Base-by-base conservation (phyloP, 2,888 invertebrate species). In the Himalopsyche anomala region DNA sequence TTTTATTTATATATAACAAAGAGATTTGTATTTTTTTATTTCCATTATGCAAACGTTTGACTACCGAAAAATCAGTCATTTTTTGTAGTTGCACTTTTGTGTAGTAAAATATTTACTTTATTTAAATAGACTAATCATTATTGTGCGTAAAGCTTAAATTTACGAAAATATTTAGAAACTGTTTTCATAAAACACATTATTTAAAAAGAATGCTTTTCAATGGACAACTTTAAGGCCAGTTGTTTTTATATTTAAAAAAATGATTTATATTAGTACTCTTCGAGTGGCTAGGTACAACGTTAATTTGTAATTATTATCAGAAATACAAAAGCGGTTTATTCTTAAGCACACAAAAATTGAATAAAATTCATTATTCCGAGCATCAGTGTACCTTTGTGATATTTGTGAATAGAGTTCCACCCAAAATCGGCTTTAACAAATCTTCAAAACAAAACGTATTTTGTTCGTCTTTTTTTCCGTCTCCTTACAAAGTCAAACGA, bases 361-460 rank as follows among this genome's bases (percentile, higher is more conserved):
- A 74, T 36, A 12, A 74, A 36, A 38, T 38, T 74, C 74, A 74
- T 74, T 74, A 74, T 74, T 74, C 36, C 38, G 38, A 74, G 74
- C 74, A 36, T 74, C 74, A 74, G 74, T 74, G 38, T 74, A 15
- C 74, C 36, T 74, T 74, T 28, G 36, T 74, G 36, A 15, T 74
- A 38, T 74, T 74, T 36, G 38, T 74, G 74, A 74, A 36, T 74
- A 36, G 74, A 36, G 74, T 36, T 36, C 74, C 74, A 74, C 74
- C 74, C 74, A 15, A 38, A 74, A 74, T 74, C 74, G 19, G 51
- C 74, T 36, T 74, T 74, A 74, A 38, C 9, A 74, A 74, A 74
- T 36, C 74, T 74, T 38, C 19, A 74, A 74, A 74, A 74, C 74
- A 74, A 74, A 36, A 38, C 36, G 74, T 74, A 36, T 74, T 74